Conservation (phyloP, 2,797 vertebrate genomes). For the Synanceia verrucosa region DNA sequence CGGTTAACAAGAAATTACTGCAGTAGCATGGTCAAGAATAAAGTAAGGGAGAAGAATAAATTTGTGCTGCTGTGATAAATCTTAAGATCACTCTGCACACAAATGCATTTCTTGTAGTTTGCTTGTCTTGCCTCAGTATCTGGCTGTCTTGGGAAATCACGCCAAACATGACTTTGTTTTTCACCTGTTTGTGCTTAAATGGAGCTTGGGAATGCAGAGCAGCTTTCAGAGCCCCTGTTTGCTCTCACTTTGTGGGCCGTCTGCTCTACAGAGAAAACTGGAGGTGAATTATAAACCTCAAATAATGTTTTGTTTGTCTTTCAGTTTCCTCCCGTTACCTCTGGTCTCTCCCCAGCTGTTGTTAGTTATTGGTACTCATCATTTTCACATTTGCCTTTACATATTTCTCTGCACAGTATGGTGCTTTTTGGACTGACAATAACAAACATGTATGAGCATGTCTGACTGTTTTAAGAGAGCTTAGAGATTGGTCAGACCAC, state of each 20-base stretch:
- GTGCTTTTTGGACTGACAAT: conserved; percentile 10
- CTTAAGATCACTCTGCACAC: conserved; percentile 25
- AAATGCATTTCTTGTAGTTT: conserved; percentile 53
- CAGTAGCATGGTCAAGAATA: conserved; percentile 13
- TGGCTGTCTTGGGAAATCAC: conserved; percentile 64
- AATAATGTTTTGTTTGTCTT: conserved; percentile 38
- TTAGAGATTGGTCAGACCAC: conserved; percentile 38
- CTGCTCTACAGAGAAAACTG: conserved; percentile 27
- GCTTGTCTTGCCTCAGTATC: conserved; percentile 51
- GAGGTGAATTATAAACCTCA: conserved; percentile 34
- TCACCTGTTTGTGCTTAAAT: conserved; percentile 65
- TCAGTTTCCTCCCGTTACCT: conserved; percentile 22
- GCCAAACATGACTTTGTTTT: conserved; percentile 66
- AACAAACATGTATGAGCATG: conserved; percentile 21
- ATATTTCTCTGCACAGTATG: conserved; percentile 9
- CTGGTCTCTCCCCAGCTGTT: neutral
- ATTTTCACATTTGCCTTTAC: conserved; percentile 11
- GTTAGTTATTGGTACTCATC: neutral
- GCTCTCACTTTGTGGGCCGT: conserved; percentile 35
- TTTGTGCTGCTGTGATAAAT: conserved; percentile 34
- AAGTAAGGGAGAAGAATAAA: conserved; percentile 17
- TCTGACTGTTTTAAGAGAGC: conserved; percentile 7
- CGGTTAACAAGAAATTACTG: conserved; percentile 31
- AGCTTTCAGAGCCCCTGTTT: conserved; percentile 40
- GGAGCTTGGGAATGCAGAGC: conserved; percentile 60